Conservation (phyloP, 2,113 vertebrate species). For the Nipponia nippon region DNA sequence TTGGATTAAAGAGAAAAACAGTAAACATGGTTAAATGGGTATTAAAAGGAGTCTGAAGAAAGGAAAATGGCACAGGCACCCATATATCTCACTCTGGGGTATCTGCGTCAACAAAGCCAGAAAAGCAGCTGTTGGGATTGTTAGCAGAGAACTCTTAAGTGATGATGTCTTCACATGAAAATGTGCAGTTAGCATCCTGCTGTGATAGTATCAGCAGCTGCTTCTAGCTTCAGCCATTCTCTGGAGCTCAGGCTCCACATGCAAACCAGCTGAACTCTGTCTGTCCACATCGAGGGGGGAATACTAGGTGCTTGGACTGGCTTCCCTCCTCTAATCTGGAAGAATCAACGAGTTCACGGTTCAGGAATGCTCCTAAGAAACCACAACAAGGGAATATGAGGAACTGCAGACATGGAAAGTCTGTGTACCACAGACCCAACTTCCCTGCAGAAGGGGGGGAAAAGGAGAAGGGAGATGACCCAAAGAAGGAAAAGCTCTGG, state of each 20-base stretch:
- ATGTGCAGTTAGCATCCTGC: neutral
- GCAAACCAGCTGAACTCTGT: neutral
- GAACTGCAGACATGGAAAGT: neutral
- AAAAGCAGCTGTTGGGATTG: slow-evolving; percentile 21
- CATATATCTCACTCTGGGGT: neutral
- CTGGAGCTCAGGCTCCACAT: neutral
- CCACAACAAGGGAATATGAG: neutral
- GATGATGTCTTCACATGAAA: neutral
- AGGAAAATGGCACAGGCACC: neutral
- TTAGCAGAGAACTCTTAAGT: neutral
- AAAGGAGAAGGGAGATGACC: neutral
- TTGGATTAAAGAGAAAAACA: slow-evolving; percentile 31
- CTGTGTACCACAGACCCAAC: neutral
- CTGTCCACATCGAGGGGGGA: neutral
- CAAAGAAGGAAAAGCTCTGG: neutral
- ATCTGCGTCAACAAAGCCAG: slow-evolving; percentile 14
- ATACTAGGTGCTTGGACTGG: neutral
- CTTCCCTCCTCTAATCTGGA: neutral
- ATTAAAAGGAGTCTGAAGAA: slow-evolving; percentile 24
- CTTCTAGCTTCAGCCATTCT: neutral
- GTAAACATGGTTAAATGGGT: slow-evolving; percentile 25
- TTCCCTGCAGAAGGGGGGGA: neutral
- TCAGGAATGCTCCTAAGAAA: neutral
- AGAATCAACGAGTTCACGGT: neutral
- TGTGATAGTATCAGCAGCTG: neutral